phyloP scores from a whole-genome alignment of 1,140 invertebrate species.

The Drosophila funebris region DNA sequence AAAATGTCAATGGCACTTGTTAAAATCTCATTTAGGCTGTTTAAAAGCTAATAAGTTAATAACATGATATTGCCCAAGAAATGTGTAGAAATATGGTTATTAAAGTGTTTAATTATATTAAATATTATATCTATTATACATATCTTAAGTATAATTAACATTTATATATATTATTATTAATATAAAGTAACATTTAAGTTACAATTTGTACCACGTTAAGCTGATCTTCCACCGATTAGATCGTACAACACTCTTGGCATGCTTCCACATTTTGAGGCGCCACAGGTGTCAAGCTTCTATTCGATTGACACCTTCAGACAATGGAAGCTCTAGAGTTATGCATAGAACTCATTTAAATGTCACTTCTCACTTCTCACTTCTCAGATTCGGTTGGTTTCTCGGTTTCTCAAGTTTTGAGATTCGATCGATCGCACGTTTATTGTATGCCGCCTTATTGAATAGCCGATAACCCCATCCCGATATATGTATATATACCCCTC shows the following conservation, averaged over 20 bases:
- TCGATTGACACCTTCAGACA: constrained; percentile 64
- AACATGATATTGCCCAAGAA: too few species aligned
- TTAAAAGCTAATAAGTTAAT: constrained; percentile 7
- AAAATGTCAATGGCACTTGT: constrained; percentile 9
- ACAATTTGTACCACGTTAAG: neutral
- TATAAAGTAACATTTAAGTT: neutral
- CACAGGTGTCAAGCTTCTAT: constrained; percentile 67
- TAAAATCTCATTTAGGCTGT: constrained; percentile 14
- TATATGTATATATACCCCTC: too few species aligned
- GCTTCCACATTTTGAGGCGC: constrained; percentile 42
- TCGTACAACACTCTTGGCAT: neutral
- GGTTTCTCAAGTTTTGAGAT: constrained; percentile 21
- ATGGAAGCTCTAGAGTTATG: constrained; percentile 36
- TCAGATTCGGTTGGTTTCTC: too few species aligned
- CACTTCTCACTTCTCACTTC: too few species aligned
- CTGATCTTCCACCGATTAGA: neutral
- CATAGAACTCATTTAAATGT: constrained; percentile 42
- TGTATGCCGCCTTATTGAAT: constrained; percentile 52
- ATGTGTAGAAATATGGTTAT: too few species aligned
- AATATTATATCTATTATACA: neutral
- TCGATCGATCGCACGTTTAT: constrained; percentile 56
- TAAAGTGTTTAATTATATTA: too few species aligned
- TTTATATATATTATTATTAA: neutral
- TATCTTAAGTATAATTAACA: constrained; percentile 7
- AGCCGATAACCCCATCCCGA: constrained; percentile 3